Evolutionary conservation across 2,797 vertebrate species (phyloP).

Genomic region (Hippopotamyrus pictus): DNA sequence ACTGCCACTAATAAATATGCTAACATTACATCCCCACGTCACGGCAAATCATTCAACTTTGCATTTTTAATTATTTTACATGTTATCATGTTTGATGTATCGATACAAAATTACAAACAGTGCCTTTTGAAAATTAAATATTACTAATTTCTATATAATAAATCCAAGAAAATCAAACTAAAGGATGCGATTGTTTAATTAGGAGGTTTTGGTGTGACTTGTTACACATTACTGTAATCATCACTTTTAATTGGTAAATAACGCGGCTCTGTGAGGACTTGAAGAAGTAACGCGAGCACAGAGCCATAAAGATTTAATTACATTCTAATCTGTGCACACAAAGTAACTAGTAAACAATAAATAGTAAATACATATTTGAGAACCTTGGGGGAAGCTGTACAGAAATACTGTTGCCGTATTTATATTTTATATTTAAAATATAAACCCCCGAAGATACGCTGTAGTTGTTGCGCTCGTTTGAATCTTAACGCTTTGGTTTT

Average conservation of each 20-base stretch:
- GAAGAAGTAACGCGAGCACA: background rate
- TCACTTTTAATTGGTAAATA: background rate
- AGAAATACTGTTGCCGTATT: background rate
- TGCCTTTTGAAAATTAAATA: background rate
- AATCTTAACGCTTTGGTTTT: background rate
- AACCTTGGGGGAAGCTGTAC: background rate
- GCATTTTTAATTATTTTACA: background rate
- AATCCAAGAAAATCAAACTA: background rate
- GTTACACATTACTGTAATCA: background rate
- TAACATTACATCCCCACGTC: background rate
- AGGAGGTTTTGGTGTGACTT: background rate
- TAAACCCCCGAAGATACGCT: background rate
- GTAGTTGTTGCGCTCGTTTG: background rate
- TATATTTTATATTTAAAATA: background rate
- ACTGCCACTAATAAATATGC: constrained; percentile 40
- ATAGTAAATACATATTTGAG: background rate
- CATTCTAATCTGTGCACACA: background rate
- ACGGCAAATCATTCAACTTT: background rate
- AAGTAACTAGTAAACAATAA: background rate
- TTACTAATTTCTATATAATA: background rate
- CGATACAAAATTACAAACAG: background rate
- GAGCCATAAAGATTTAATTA: background rate
- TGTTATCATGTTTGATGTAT: background rate
- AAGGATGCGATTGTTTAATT: background rate
- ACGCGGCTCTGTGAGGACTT: background rate